Percentiles rank a stretch among this genome's conserved stretches.
phyloP scores from a whole-genome alignment of 2,113 vertebrate species.

The Festucalex cinctus region DNA sequence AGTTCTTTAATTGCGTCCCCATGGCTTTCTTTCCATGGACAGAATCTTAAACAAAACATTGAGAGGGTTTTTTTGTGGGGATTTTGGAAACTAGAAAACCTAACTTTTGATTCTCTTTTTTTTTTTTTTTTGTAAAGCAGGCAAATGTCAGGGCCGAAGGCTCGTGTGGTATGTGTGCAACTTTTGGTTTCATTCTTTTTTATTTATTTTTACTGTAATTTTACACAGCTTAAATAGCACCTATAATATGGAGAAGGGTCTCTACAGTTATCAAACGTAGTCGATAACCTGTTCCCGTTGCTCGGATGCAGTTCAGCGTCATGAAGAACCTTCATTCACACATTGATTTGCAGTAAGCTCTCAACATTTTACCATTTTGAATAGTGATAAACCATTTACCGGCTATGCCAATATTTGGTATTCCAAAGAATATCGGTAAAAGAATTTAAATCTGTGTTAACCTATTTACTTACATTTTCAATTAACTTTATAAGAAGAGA shows the following conservation, averaged over 20 bases:
- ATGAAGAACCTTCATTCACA: background rate
- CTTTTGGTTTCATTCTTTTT: too few relatives aligned
- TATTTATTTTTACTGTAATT: conserved; percentile 1
- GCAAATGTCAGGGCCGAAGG: conserved; percentile 57
- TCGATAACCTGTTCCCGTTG: background rate
- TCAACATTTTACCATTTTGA: background rate
- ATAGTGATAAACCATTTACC: too few relatives aligned
- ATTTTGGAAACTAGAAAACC: conserved; percentile 47
- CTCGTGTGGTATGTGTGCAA: conserved; percentile 7
- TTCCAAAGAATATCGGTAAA: too few relatives aligned
- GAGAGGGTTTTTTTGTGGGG: conserved; percentile 43
- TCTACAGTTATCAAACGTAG: background rate
- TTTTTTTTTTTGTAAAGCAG: conserved; percentile 47
- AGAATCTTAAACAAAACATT: conserved; percentile 77
- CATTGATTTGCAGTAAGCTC: background rate
- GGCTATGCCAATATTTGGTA: too few relatives aligned
- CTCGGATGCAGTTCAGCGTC: background rate
- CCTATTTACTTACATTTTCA: too few relatives aligned
- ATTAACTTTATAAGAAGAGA: too few relatives aligned
- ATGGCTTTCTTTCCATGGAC: conserved; percentile 76
- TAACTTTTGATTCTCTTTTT: conserved; percentile 50
- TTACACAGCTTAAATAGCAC: background rate
- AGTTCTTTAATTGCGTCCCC: conserved; percentile 81
- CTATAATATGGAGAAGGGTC: background rate
- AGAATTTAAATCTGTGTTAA: too few relatives aligned